Conservation (phyloP, 2,113 vertebrate species). For the Pristiophorus japonicus region DNA sequence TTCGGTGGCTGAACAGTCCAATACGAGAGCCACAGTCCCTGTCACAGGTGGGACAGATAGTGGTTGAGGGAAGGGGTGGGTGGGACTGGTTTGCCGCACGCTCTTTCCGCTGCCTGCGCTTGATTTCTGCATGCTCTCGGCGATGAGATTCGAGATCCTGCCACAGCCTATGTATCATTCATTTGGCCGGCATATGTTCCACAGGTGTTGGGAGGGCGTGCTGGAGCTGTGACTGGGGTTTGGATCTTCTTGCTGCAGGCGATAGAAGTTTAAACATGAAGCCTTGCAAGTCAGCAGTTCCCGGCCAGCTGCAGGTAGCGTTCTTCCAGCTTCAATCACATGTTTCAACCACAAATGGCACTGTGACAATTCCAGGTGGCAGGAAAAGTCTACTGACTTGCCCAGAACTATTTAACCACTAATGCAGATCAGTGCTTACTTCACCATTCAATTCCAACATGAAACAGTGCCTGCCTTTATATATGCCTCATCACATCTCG, state of each 20-base stretch:
- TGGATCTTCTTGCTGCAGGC: background rate
- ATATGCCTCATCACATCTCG: background rate
- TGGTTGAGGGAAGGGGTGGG: too few relatives aligned
- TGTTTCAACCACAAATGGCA: background rate
- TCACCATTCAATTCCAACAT: background rate
- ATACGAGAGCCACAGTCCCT: too few relatives aligned
- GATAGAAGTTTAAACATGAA: background rate
- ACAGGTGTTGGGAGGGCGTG: background rate
- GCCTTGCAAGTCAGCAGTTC: background rate
- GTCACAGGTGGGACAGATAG: too few relatives aligned
- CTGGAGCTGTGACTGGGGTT: background rate
- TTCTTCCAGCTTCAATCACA: background rate
- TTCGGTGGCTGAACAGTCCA: too few relatives aligned
- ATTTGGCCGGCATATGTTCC: background rate
- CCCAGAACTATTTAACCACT: background rate
- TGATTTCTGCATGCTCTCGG: too few relatives aligned
- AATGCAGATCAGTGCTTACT: background rate
- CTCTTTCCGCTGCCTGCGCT: too few relatives aligned
- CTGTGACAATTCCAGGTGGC: background rate
- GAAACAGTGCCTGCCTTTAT: background rate
- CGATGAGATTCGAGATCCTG: too few relatives aligned
- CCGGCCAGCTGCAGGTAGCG: background rate
- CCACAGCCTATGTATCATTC: background rate
- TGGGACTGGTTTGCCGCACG: too few relatives aligned
- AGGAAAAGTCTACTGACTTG: background rate